phyloP scores from a whole-genome alignment of 1,140 invertebrate species.

The Drosophila triauraria region DNA sequence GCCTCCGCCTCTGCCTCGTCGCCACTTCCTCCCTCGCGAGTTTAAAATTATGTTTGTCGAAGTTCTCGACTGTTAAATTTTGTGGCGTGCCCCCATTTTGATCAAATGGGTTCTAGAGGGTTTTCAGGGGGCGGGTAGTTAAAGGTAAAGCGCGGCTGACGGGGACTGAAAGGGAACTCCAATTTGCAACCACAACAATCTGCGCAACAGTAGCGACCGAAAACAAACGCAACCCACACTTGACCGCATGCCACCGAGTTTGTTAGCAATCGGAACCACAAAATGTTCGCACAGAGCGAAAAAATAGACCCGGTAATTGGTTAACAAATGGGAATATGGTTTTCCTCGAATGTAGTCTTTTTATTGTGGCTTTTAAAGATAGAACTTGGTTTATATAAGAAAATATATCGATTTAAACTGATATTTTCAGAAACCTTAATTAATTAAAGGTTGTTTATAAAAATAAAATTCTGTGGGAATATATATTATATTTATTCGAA shows the following conservation, averaged over 20 bases:
- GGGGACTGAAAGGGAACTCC: conserved; percentile 1
- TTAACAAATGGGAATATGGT: neutral
- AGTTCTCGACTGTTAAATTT: conserved; percentile 53
- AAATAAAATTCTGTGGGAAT: too few relatives aligned
- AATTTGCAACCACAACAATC: conserved; percentile 55
- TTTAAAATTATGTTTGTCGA: conserved; percentile 54
- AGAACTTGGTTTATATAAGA: neutral
- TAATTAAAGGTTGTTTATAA: too few relatives aligned
- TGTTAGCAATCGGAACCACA: conserved; percentile 33
- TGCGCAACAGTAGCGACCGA: conserved; percentile 57
- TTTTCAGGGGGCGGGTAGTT: neutral
- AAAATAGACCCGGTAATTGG: neutral
- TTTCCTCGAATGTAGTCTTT: too few relatives aligned
- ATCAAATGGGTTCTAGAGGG: conserved; percentile 20
- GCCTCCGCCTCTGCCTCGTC: neutral
- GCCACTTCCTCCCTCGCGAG: neutral
- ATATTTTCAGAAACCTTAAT: too few relatives aligned
- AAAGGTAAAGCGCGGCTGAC: neutral
- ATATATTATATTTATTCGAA: too few relatives aligned
- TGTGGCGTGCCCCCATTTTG: conserved; percentile 50
- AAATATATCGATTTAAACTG: too few relatives aligned
- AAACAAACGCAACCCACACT: conserved; percentile 54
- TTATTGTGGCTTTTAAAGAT: neutral
- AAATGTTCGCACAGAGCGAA: conserved; percentile 26
- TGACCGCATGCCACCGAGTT: conserved; percentile 55